Conservation (phyloP, 2,113 vertebrate genomes). For the Notothenia rossii region DNA sequence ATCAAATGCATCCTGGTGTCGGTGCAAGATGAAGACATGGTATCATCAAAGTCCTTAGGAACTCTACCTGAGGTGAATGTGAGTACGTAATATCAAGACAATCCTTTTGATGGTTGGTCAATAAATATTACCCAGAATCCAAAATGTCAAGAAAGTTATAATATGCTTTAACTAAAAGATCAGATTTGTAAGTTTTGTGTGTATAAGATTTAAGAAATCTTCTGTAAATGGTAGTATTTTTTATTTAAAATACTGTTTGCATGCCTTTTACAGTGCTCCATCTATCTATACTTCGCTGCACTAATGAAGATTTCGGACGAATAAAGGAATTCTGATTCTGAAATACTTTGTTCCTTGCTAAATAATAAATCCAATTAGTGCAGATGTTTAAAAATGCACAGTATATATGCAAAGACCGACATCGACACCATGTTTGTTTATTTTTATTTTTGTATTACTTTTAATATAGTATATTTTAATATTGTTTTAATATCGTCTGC, state of each 20-base stretch:
- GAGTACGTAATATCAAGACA: background rate
- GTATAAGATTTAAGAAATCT: slow-evolving; percentile 5
- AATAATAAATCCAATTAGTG: slow-evolving; percentile 3
- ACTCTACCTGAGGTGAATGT: background rate
- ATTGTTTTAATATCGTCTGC: too few species aligned
- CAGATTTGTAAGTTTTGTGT: background rate
- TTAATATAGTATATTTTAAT: too few species aligned
- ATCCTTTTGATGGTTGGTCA: background rate
- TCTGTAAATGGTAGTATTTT: too few species aligned
- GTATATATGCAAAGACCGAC: too few species aligned
- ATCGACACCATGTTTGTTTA: too few species aligned
- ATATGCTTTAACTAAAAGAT: background rate
- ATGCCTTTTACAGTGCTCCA: too few species aligned
- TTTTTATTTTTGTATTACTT: too few species aligned
- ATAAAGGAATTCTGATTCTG: too few species aligned
- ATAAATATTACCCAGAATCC: background rate
- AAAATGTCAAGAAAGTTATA: background rate
- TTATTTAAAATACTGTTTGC: too few species aligned
- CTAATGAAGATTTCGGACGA: too few species aligned
- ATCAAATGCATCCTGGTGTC: background rate
- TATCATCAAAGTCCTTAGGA: background rate
- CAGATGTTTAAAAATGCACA: background rate
- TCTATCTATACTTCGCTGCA: too few species aligned
- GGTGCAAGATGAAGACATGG: background rate
- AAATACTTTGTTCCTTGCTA: background rate